Evolutionary conservation across 2,797 vertebrate species (phyloP).

Genomic region (Ctenosaura bakeri): DNA sequence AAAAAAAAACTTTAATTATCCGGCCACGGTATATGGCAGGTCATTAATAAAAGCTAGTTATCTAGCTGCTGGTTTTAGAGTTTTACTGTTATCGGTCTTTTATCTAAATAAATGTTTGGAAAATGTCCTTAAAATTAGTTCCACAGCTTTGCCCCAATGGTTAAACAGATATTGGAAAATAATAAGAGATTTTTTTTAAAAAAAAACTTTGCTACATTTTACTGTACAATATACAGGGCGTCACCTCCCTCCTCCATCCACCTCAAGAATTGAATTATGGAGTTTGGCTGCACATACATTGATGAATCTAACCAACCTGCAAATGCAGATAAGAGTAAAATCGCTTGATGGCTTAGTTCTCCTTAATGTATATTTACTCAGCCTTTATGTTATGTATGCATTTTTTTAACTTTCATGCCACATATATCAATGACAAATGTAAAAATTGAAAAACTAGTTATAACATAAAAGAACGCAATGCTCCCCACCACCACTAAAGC

Average conservation of each 20-base stretch:
- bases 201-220: constrained; percentile 67
- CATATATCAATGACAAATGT: constrained; percentile 91
- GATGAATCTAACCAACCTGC: constrained; percentile 96
- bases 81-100: constrained; percentile 85
- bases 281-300: constrained; percentile 84
- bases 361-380: constrained; percentile 88
- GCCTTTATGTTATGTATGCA: constrained; percentile 87
- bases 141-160: constrained; percentile 83
- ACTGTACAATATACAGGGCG: constrained; percentile 76
- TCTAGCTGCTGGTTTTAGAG: constrained; percentile 87
- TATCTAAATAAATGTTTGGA: constrained; percentile 97
- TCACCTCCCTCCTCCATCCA: constrained; percentile 81
- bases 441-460: constrained; percentile 81
- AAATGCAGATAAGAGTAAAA: constrained; percentile 94
- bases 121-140: constrained; percentile 90
- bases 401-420: constrained; percentile 81
- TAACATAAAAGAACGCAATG: constrained; percentile 60
- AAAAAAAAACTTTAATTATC: constrained; percentile 95
- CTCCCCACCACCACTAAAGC: constrained; percentile 22
- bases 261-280: constrained; percentile 84
- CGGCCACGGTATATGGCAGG: constrained; percentile 92
- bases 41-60: constrained; percentile 99
- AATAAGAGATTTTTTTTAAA: constrained; percentile 16
- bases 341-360: constrained; percentile 82
- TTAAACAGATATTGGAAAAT: constrained; percentile 84